Conservation (phyloP, 2,888 invertebrate species). For the Lepidocyrtinus sp. region DNA sequence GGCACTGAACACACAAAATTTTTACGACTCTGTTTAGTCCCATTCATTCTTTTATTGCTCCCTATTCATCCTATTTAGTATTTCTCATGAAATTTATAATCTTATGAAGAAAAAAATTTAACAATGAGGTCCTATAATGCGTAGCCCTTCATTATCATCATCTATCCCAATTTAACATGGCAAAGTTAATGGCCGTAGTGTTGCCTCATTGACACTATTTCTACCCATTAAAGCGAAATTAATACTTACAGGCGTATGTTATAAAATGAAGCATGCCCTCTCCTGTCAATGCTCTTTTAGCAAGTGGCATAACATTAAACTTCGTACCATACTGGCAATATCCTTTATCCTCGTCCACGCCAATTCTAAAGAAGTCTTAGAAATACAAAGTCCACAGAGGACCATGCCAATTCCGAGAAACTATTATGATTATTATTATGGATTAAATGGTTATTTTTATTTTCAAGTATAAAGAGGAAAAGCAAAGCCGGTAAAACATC, state of each 20-base stretch:
- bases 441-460: slow-evolving; percentile 14
- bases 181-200: neutral
- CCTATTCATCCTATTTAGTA: neutral
- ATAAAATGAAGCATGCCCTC: neutral
- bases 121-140: neutral
- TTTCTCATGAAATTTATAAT: neutral
- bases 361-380: neutral
- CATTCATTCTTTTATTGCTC: neutral
- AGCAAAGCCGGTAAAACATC: neutral
- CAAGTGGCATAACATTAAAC: slow-evolving; percentile 2
- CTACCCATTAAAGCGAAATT: neutral
- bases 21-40: neutral
- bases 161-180: neutral
- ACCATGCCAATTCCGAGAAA: slow-evolving; percentile 27
- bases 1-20: neutral
- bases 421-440: slow-evolving; percentile 33
- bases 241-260: neutral
- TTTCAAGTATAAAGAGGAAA: neutral
- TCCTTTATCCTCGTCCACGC: too few species aligned
- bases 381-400: neutral
- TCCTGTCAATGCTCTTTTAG: neutral
- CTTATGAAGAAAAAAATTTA: neutral
- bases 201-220: slow-evolving; percentile 10
- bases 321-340: neutral
- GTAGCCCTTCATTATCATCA: neutral